These are phyloP conservation scores for Drosophila paramelanica DNA, from an alignment of 2,888 invertebrate species.

Conservation along the genomic window DNA sequence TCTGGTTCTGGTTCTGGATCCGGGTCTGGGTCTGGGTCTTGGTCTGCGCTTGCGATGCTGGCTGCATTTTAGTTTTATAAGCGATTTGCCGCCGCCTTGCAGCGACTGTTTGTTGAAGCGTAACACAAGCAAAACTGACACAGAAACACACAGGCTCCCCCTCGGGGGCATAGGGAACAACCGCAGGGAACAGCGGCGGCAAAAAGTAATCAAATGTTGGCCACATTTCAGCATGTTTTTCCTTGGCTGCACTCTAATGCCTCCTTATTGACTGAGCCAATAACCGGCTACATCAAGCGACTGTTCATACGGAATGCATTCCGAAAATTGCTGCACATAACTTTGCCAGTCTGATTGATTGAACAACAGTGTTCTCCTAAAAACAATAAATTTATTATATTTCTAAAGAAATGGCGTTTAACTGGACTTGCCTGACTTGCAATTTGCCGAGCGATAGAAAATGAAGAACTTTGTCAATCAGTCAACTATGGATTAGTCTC, in stretches of 20 bases:
- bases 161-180: background rate
- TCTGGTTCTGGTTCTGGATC: background rate
- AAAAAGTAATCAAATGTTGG: slow-evolving; percentile 65
- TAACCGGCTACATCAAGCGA: slow-evolving; percentile 14
- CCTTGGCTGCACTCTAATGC: slow-evolving; percentile 30
- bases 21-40: slow-evolving; percentile 1
- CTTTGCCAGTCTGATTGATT: background rate
- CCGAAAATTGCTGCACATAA: background rate
- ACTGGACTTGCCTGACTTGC: too few species aligned
- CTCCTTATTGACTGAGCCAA: slow-evolving; percentile 29
- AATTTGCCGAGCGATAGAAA: too few species aligned
- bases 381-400: too few species aligned
- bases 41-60: slow-evolving; percentile 11
- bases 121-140: slow-evolving; percentile 65
- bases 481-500: too few species aligned
- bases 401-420: too few species aligned
- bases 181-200: slow-evolving; percentile 17
- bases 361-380: background rate
- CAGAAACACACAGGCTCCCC: background rate
- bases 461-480: too few species aligned
- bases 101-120: slow-evolving; percentile 63
- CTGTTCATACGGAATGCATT: slow-evolving; percentile 1
- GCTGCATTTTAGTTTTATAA: slow-evolving; percentile 73
- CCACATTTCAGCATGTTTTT: slow-evolving; percentile 48
- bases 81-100: slow-evolving; percentile 68